Conservation (phyloP, 2,113 vertebrate genomes). For the Tachysurus fulvidraco region DNA sequence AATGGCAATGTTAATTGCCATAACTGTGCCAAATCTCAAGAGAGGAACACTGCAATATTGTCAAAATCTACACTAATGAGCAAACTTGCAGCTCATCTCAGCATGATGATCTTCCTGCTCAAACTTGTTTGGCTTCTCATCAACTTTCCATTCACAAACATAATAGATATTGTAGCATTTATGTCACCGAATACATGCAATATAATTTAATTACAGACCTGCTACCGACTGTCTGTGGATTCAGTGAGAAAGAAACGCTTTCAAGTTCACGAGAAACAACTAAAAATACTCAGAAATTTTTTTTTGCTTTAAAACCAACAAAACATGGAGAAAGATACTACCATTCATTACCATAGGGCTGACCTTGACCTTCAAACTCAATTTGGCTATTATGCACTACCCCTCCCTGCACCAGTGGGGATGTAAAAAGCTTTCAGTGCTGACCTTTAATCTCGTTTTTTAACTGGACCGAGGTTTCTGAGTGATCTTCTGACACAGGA, state of each 20-base stretch:
- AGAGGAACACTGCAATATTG: slow-evolving; percentile 78
- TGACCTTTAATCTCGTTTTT: slow-evolving; percentile 81
- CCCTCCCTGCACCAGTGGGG: slow-evolving; percentile 67
- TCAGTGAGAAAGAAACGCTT: slow-evolving; percentile 54
- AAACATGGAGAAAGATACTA: slow-evolving; percentile 70
- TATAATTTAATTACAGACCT: slow-evolving; percentile 69
- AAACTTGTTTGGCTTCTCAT: slow-evolving; percentile 66
- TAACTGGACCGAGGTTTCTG: slow-evolving; percentile 77
- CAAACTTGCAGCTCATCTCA: slow-evolving; percentile 61
- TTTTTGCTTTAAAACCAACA: slow-evolving; percentile 53
- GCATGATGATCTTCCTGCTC: slow-evolving; percentile 71
- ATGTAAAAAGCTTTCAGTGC: slow-evolving; percentile 77
- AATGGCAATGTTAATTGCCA: slow-evolving; percentile 68
- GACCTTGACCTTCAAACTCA: slow-evolving; percentile 82
- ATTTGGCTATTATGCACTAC: slow-evolving; percentile 75
- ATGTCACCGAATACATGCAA: slow-evolving; percentile 67
- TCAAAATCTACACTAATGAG: slow-evolving; percentile 77
- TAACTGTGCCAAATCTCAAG: slow-evolving; percentile 66
- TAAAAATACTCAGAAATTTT: slow-evolving; percentile 55
- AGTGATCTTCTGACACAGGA: slow-evolving; percentile 79
- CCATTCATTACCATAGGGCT: slow-evolving; percentile 70
- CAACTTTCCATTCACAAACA: slow-evolving; percentile 64
- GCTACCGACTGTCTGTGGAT: slow-evolving; percentile 38
- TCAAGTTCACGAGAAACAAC: background rate
- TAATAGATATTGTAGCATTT: slow-evolving; percentile 71